Conservation (phyloP, 2,113 vertebrate species). For the Mustelus asterias region DNA sequence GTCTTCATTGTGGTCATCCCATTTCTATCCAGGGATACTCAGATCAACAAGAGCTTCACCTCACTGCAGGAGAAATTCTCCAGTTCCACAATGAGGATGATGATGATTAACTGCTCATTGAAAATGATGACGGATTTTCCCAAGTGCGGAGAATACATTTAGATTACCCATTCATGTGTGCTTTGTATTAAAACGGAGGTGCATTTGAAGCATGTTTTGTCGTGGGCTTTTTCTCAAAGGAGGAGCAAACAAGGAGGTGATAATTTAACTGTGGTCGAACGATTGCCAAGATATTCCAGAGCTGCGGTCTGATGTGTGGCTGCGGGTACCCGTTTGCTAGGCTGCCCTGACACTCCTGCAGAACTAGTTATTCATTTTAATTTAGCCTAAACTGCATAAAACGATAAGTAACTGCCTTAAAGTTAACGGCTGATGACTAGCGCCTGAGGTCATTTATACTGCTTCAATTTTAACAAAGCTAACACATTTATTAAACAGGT, state of each 20-base stretch:
- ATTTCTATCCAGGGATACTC: too few species aligned
- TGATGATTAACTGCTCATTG: not conserved
- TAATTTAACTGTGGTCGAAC: not conserved
- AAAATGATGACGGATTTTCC: not conserved
- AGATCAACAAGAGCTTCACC: too few species aligned
- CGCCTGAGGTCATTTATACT: not conserved
- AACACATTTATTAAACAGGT: not conserved
- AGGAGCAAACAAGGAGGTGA: not conserved
- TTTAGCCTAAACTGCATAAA: not conserved
- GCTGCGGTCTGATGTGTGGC: not conserved
- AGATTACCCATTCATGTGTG: not conserved
- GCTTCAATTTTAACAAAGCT: not conserved
- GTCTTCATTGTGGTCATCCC: too few species aligned
- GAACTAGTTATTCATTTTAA: not conserved
- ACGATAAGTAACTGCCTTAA: not conserved
- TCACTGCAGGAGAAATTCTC: too few species aligned
- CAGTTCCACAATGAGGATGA: too few species aligned
- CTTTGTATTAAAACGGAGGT: not conserved
- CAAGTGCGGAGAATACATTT: not conserved
- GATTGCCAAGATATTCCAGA: not conserved
- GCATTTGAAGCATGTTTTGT: not conserved
- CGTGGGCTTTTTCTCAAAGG: too few species aligned
- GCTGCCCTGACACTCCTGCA: not conserved
- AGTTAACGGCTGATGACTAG: not conserved
- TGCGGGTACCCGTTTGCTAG: not conserved